Evolutionary conservation across 2,113 vertebrate genomes (phyloP), one percentile per base, ranked within the genome.

Genomic region (Stictonetta naevosa): DNA sequence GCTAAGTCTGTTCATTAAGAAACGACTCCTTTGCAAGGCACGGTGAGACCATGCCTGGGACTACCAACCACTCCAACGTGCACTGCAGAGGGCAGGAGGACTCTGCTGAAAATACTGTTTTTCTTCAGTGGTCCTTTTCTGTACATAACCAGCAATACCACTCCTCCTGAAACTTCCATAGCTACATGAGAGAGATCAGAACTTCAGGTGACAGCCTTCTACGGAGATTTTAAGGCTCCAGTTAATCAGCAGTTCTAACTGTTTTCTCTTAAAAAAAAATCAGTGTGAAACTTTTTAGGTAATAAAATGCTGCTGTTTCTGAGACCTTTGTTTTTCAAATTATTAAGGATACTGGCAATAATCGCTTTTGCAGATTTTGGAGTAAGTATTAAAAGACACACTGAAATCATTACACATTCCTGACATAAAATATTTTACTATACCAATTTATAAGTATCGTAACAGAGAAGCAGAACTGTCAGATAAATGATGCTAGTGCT

Each of bases 401-500:
- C 1, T 83, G 68, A 77, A 86, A 81, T 91, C 26, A 34, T 52
- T 75, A 55, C 44, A 88, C 40, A 44, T 11, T 33, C 19, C 59
- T 86, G 79, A 92, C 73, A 85, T 7, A 52, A 77, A 34, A 8
- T 58, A 71, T 88, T 92, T 78, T 40, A 71, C 77, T 92, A 83
- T 36, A 40, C 29, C 53, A 74, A 55, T 21, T 93, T 33, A 2
- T 3, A 62, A 63, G 64, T 73, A 87, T 86, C 73, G 64, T 0
- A 92, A 81, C 73, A 95, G 73, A 84, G 87, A 68, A 82, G 63
- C 4, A 72, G 64, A 95, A 78, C 60, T 73, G 87, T 66, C 81
- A 83, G 60, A 36, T 68, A 69, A 91, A 66, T 18, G 40, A 48
- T 60, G 62, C 40, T 40, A n/a, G 21, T 60, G 6, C 44, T 87